Conservation (phyloP, 1,140 invertebrate genomes). For the Hyles vespertilio region DNA sequence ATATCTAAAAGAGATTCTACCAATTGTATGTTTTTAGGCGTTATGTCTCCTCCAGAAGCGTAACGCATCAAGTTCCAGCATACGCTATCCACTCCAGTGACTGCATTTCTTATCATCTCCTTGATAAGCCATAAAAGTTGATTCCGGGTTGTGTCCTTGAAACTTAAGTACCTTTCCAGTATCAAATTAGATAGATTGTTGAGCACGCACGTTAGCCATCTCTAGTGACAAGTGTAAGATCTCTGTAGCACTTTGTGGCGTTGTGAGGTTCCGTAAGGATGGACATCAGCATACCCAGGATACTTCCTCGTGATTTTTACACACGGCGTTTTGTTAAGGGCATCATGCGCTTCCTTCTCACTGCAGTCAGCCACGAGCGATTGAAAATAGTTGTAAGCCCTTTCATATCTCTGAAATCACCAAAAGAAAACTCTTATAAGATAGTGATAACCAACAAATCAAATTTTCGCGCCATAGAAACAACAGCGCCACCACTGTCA, state of each 20-base stretch:
- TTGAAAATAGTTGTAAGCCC: constrained; percentile 85
- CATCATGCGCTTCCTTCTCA: constrained; percentile 95
- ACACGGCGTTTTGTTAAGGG: constrained; percentile 90
- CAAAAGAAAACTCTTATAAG: constrained; percentile 50
- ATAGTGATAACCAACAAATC: constrained; percentile 27
- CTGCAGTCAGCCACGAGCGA: constrained; percentile 87
- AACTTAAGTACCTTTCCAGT: constrained; percentile 92
- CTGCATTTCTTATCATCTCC: constrained; percentile 93
- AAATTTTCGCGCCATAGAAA: constrained; percentile 56
- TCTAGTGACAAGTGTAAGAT: constrained; percentile 91
- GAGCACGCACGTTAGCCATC: constrained; percentile 89
- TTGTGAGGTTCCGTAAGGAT: constrained; percentile 92
- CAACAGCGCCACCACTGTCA: constrained; percentile 68
- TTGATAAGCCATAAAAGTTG: constrained; percentile 91
- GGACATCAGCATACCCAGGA: constrained; percentile 89
- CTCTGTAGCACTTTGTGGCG: constrained; percentile 91
- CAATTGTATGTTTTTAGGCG: constrained; percentile 91
- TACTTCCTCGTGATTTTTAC: constrained; percentile 94
- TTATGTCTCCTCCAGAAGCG: constrained; percentile 95
- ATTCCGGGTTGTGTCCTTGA: constrained; percentile 84
- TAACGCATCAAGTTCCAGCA: constrained; percentile 95
- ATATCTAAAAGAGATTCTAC: constrained; percentile 95
- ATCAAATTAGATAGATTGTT: constrained; percentile 89
- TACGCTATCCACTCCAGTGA: constrained; percentile 90
- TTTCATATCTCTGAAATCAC: constrained; percentile 90